A percentile compares a stretch with the other conserved stretches of the same genome.
Evolutionary conservation across 2,113 vertebrate species (phyloP).

Genomic region (Azemiops feae): DNA sequence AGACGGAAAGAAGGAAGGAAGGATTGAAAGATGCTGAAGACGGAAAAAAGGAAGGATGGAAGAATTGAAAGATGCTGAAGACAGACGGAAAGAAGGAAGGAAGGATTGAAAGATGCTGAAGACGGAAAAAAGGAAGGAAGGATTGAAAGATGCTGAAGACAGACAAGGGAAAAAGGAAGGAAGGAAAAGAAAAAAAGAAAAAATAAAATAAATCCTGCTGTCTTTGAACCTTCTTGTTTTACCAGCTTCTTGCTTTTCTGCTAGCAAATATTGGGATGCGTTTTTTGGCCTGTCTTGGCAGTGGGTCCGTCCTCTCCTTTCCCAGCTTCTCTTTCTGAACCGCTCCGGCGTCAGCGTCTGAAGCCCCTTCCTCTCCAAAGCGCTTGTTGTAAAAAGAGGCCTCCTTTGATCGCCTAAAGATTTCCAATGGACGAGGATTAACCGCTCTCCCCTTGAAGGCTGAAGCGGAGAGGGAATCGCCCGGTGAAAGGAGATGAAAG

Average conservation of each 20-base stretch:
- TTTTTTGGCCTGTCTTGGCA: not conserved
- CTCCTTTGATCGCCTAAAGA: not conserved
- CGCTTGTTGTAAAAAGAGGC: not conserved
- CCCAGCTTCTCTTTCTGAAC: not conserved
- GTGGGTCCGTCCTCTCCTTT: not conserved
- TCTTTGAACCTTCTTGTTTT: not conserved
- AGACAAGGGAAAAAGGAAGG: not conserved
- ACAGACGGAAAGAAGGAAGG: no score
- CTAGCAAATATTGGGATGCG: not conserved
- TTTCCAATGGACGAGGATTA: not conserved
- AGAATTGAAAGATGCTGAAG: no score
- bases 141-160: no score
- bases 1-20: no score
- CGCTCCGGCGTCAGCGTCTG: not conserved
- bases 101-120: no score
- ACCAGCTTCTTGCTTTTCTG: not conserved
- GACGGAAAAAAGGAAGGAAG: no score
- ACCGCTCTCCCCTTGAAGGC: not conserved
- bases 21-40: no score
- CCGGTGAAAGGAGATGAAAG: not conserved
- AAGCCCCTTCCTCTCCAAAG: not conserved
- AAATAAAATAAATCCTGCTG: not conserved
- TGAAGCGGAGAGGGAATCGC: not conserved
- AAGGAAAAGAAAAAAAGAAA: not conserved
- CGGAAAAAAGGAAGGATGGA: no score